Conservation (phyloP, 2,797 vertebrate species). For the Myioborus melanocephalus region DNA sequence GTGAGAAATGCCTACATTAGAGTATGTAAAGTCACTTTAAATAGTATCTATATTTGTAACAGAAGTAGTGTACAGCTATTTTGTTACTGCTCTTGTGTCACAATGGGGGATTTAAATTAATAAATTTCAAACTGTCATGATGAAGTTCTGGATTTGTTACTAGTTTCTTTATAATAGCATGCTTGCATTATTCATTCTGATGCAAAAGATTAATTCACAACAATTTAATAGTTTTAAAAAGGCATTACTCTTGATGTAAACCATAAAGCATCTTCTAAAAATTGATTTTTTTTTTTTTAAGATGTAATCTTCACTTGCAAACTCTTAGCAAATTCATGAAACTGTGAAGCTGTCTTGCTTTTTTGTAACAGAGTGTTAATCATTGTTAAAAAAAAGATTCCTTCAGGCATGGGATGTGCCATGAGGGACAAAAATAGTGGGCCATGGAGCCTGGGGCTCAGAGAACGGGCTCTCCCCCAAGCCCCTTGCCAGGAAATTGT, state of each 20-base stretch:
- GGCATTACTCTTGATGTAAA: not conserved
- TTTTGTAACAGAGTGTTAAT: not conserved
- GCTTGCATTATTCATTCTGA: not conserved
- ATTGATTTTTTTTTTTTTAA: not conserved
- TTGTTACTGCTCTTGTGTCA: constrained; percentile 70
- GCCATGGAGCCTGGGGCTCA: not conserved
- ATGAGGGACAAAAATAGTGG: not conserved
- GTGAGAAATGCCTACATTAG: constrained; percentile 16
- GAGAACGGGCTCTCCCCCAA: not conserved
- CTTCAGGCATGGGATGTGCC: not conserved
- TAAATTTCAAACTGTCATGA: constrained; percentile 57
- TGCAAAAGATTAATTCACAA: not conserved
- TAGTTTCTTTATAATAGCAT: not conserved
- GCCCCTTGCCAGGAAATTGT: rapidly evolving
- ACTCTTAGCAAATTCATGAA: not conserved
- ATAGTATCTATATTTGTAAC: constrained; percentile 76
- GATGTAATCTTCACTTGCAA: not conserved
- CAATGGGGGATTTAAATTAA: constrained; percentile 62
- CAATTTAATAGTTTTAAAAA: not conserved
- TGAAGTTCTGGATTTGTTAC: not conserved
- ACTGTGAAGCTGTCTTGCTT: not conserved
- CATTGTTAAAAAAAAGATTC: not conserved
- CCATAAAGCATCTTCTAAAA: not conserved
- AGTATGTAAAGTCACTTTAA: constrained; percentile 67
- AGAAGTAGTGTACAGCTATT: constrained; percentile 76